These are phyloP conservation scores for Ferrisia virgata DNA, from an alignment of 2,888 invertebrate genomes.

Conservation along the genomic window DNA sequence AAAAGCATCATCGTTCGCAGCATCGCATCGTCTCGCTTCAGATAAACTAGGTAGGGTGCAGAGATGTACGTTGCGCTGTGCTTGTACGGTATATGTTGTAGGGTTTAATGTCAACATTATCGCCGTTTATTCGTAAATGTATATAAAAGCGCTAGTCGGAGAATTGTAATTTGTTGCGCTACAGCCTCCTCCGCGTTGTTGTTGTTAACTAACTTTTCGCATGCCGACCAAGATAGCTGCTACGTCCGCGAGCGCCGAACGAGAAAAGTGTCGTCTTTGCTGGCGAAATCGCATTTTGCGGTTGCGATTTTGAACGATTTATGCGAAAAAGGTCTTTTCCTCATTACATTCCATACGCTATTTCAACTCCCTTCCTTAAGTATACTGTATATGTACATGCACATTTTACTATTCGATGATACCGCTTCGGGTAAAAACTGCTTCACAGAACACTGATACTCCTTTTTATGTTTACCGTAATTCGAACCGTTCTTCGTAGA, in stretches of 20 bases:
- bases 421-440: not conserved
- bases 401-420: not conserved
- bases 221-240: constrained; percentile 20
- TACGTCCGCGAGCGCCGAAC: constrained; percentile 18
- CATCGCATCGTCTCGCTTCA: not conserved
- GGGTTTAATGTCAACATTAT: constrained; percentile 11
- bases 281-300: constrained; percentile 39
- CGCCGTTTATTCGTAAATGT: constrained; percentile 6
- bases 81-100: not conserved
- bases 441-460: too few relatives aligned
- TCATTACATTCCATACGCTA: constrained; percentile 36
- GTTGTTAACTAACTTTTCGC: constrained; percentile 1
- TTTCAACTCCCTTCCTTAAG: not conserved
- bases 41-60: not conserved
- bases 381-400: not conserved
- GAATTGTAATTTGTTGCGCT: constrained; percentile 24
- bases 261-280: constrained; percentile 38
- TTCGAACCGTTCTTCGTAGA: too few relatives aligned
- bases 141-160: not conserved
- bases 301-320: constrained; percentile 42
- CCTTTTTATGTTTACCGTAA: too few relatives aligned
- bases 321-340: constrained; percentile 43
- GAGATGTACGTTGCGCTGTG: too few relatives aligned
- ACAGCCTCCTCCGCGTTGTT: not conserved
- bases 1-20: not conserved